These are phyloP conservation scores for Lucilia cuprina DNA, from an alignment of 1,140 invertebrate genomes.

Conservation along the genomic window DNA sequence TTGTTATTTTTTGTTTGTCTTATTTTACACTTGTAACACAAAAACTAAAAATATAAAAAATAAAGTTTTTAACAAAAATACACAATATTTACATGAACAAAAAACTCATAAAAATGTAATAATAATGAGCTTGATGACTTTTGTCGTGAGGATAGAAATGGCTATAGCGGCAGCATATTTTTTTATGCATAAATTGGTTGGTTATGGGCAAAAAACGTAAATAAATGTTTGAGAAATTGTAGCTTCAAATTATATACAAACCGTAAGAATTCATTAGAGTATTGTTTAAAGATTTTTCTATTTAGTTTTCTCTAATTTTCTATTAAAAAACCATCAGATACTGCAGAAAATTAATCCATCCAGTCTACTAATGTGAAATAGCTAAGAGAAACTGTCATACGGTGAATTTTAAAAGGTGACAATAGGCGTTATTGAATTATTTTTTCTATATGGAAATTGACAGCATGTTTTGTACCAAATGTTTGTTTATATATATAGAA, in stretches of 20 bases:
- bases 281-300: not conserved
- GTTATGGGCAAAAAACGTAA: constrained; percentile 24
- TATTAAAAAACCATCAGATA: not conserved
- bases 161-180: not conserved
- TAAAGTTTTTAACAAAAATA: constrained; percentile 21
- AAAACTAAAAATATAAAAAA: constrained; percentile 31
- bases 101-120: not conserved
- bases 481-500: too few species aligned
- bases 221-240: not conserved
- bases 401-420: too few species aligned
- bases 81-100: constrained; percentile 25
- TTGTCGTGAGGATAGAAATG: not conserved
- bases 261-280: constrained; percentile 30
- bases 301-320: not conserved
- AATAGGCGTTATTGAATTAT: too few species aligned
- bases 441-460: too few species aligned
- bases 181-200: constrained; percentile 1
- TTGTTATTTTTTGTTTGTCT: not conserved
- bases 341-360: not conserved
- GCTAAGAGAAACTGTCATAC: not conserved
- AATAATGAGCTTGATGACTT: not conserved
- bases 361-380: not conserved
- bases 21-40: constrained; percentile 30
- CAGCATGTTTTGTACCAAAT: too few species aligned
- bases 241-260: constrained; percentile 15